Conservation (phyloP, 2,888 invertebrate species). For the Ennomos quercinarius region DNA sequence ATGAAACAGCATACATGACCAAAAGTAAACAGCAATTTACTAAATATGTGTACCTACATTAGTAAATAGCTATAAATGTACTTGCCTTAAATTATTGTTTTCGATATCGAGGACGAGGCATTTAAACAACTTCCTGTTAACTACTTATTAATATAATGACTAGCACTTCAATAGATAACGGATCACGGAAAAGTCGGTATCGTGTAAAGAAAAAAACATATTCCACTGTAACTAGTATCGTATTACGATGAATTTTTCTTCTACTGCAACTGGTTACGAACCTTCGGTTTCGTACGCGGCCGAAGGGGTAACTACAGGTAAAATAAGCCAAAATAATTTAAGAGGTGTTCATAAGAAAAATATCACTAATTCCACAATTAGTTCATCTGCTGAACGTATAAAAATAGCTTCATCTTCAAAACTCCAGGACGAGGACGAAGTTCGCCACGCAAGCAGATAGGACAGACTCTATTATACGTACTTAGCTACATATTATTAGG, state of each 20-base stretch:
- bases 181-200: too few species aligned
- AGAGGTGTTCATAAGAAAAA: background rate
- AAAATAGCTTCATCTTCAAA: conserved; percentile 7
- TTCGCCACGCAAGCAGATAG: background rate
- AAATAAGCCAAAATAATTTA: too few species aligned
- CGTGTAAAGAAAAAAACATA: too few species aligned
- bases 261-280: too few species aligned
- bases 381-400: conserved; percentile 6
- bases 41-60: too few species aligned
- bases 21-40: background rate
- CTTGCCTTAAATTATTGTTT: background rate
- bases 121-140: conserved; percentile 53
- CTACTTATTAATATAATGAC: conserved; percentile 43
- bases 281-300: too few species aligned
- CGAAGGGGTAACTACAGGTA: too few species aligned
- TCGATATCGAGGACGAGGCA: conserved; percentile 18
- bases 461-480: too few species aligned
- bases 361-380: conserved; percentile 6
- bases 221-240: too few species aligned
- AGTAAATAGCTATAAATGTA: too few species aligned
- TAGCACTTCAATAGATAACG: conserved; percentile 43
- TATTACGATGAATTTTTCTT: too few species aligned
- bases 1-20: conserved; percentile 17
- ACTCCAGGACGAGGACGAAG: conserved; percentile 1
- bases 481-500: too few species aligned